Evolutionary conservation across 2,888 invertebrate species (phyloP), one percentile per base, ranked within the genome.

Genomic region (Willowsia nigromaculata): DNA sequence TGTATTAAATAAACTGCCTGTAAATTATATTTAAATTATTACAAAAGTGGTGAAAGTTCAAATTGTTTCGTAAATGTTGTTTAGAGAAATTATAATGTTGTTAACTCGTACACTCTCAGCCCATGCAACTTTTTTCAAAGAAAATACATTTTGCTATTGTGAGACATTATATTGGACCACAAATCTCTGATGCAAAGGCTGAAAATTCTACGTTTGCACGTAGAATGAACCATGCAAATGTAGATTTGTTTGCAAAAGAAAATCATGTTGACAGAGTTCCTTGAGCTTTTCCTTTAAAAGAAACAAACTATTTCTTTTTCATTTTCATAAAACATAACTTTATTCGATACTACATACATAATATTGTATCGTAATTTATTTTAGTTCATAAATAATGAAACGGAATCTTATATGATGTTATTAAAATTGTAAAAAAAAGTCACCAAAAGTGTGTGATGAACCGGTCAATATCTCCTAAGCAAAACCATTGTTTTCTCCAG

Each of bases 41-140:
- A 78, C 78, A 78, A 78, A 78, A 53, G 15, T 78, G 53, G 50
- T 50, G 74, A 85, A 85, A 85, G 85, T 85, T 85, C 85, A 85
- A 85, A 85, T 59, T 47, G 47, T 62, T 85, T 80, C 68, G n/a
- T 68, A 27, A 59, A 13, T 25, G 7, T 74, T 47, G 25, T 74
- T 47, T 74, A 43, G 22, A 40, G 56, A 27, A 56, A 80, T 22
- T 56, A 80, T 13, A 1, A 33, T 33, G n/a, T 27, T 74, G 78
- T 37, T 56, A 74, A 33, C 78, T n/a, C n/a, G 56, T 53, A 50
- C n/a, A 53, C 56, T 56, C 40, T 37, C 43, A 82, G 15, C 22
- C 53, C 47, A 65, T 71, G 71, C 65, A 83, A 56, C 65, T 53
- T 33, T 68, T 80, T 13, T 27, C 25, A 43, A 27, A 74, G 5